Evolutionary conservation across 1,140 invertebrate genomes (phyloP).

Genomic region (Caenorhabditis briggsae): DNA sequence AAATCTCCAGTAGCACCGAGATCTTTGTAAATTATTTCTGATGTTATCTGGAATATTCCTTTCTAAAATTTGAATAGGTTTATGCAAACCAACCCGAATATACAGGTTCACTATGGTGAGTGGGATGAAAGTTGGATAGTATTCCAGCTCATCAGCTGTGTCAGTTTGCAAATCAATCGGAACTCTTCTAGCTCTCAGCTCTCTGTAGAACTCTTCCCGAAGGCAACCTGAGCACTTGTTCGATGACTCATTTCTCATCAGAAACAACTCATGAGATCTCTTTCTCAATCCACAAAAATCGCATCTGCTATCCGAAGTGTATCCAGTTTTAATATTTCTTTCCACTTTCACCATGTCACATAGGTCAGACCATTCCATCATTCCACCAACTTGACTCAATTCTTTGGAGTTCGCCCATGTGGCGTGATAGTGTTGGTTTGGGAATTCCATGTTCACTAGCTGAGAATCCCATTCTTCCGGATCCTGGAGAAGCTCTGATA

Average conservation of each 20-base stretch:
- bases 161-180: slow-evolving; percentile 8
- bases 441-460: not conserved
- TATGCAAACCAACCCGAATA: not conserved
- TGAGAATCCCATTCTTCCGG: not conserved
- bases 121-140: slow-evolving; percentile 3
- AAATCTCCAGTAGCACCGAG: slow-evolving; percentile 1
- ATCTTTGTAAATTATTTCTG: slow-evolving; percentile 27
- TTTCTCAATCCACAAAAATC: not conserved
- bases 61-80: not conserved
- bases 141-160: slow-evolving; percentile 5
- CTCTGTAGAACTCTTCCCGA: slow-evolving; percentile 7
- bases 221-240: not conserved
- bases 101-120: not conserved
- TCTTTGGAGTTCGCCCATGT: slow-evolving; percentile 27
- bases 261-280: not conserved
- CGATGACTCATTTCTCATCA: not conserved
- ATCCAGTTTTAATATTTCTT: not conserved
- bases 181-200: slow-evolving; percentile 1
- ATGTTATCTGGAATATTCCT: not conserved
- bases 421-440: slow-evolving; percentile 6
- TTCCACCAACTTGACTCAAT: slow-evolving; percentile 21
- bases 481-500: not conserved
- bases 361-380: slow-evolving; percentile 12
- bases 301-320: slow-evolving; percentile 6
- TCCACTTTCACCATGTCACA: not conserved